Percentiles rank a stretch among this genome's conserved stretches.
Conservation (phyloP, 2,797 vertebrate species). For the Pteropus rufus region DNA sequence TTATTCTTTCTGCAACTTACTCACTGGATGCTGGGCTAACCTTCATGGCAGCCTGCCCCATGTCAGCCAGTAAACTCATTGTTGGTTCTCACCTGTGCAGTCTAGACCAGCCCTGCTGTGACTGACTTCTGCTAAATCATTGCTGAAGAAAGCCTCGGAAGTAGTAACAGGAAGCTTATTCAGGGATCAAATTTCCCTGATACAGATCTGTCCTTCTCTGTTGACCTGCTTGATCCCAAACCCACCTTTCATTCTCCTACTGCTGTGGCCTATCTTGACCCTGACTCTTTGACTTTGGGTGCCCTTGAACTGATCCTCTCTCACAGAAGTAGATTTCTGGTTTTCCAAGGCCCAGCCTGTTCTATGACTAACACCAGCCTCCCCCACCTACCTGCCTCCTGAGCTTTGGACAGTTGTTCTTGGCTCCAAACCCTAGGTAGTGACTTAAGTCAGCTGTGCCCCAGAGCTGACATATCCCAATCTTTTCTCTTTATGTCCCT, state of each 20-base stretch:
- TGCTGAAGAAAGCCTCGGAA: conserved; percentile 40
- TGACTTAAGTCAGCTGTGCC: not conserved
- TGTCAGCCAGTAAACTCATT: not conserved
- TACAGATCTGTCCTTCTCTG: conserved; percentile 26
- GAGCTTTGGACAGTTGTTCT: not conserved
- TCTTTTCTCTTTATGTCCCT: not conserved
- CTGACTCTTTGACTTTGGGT: conserved; percentile 18
- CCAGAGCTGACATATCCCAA: not conserved
- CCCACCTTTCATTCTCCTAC: not conserved
- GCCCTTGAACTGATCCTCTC: conserved; percentile 9
- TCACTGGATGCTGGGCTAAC: not conserved
- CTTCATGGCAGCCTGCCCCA: not conserved
- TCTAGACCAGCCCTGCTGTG: not conserved
- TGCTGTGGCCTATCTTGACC: not conserved
- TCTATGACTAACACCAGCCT: not conserved
- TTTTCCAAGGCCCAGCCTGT: not conserved
- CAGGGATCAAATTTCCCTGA: conserved; percentile 49
- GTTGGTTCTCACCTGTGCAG: not conserved
- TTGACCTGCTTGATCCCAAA: not conserved
- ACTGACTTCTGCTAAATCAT: not conserved
- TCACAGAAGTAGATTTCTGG: not conserved
- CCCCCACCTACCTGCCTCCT: not conserved
- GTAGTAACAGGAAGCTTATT: conserved; percentile 52
- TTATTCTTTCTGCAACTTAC: not conserved
- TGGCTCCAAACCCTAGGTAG: not conserved